Evolutionary conservation across 2,888 invertebrate genomes (phyloP), one percentile per base, ranked within the genome.

Genomic region (Coelopa pilipes): DNA sequence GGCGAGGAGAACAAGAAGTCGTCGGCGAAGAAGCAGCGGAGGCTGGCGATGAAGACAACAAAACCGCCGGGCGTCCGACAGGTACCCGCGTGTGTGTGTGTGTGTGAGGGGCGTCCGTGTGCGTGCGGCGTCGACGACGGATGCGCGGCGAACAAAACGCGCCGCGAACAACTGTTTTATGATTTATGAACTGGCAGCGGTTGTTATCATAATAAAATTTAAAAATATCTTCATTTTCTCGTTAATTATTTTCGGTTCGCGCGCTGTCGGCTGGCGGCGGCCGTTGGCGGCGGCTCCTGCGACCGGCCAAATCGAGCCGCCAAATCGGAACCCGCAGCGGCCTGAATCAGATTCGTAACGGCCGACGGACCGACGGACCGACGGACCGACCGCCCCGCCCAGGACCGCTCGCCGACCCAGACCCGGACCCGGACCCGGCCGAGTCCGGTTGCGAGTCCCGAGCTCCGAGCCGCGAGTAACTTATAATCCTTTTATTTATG

Each of bases 211-310:
- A 76, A 77, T 77, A 77, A 77, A 77, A 76, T 76, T 77, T 73
- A 70, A 75, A 77, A 77, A 75, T 77, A 76, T 77, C 77, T 77
- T 76, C 75, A 77, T 76, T 76, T 73, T 79, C 79, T 77, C 75
- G 76, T 79, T 80, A 80, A 80, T 80, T 79, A 77, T 79, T 79
- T 78, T 79, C 78, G 73, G 77, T 78, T 76, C 72, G 70, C 69
- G 73, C 75, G 47, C 47, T 19, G 57, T 15, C 13, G n/a, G n/a
- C 62, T 46, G 19, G 46, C 65, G 19, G 46, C 47, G 17, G 47
- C 47, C 55, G 12, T 24, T 59, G 34, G 34, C 34, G 34, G 34
- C 34, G 34, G 34, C 71, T 34, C 7, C 34, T 34, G 34, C 46
- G 15, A 63, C 34, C 21, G 19, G 4, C n/a, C 53, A 53, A 9